These are phyloP conservation scores for Rhabdornis inornatus DNA, from an alignment of 2,113 vertebrate species.

Conservation along the genomic window DNA sequence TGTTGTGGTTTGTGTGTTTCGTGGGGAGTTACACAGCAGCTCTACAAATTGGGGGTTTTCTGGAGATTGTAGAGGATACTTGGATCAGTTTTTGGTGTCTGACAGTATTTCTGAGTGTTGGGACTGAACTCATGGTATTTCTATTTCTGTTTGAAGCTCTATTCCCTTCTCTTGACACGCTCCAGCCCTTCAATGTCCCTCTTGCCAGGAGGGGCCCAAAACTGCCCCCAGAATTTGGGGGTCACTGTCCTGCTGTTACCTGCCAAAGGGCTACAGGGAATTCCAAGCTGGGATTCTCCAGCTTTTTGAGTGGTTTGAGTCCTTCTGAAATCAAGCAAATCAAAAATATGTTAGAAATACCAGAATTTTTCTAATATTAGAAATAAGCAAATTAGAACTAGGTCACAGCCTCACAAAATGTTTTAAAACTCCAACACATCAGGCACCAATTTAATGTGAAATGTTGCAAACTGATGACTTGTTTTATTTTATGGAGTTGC, in stretches of 20 bases:
- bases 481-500: background rate
- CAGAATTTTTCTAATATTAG: background rate
- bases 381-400: background rate
- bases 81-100: background rate
- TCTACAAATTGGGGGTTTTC: fast-evolving
- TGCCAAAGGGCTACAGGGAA: background rate
- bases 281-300: background rate
- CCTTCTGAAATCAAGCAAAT: background rate
- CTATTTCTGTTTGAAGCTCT: background rate
- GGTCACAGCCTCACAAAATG: background rate
- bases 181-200: background rate
- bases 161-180: fast-evolving
- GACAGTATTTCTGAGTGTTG: background rate
- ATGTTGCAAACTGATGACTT: background rate
- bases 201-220: background rate
- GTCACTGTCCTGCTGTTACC: background rate
- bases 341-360: background rate
- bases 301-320: background rate
- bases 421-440: background rate
- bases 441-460: background rate
- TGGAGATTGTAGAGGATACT: background rate
- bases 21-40: background rate
- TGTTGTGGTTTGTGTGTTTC: background rate
- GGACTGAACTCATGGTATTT: background rate
- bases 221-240: background rate